phyloP scores from a whole-genome alignment of 2,888 invertebrate species.

The Ormyrus thymus region DNA sequence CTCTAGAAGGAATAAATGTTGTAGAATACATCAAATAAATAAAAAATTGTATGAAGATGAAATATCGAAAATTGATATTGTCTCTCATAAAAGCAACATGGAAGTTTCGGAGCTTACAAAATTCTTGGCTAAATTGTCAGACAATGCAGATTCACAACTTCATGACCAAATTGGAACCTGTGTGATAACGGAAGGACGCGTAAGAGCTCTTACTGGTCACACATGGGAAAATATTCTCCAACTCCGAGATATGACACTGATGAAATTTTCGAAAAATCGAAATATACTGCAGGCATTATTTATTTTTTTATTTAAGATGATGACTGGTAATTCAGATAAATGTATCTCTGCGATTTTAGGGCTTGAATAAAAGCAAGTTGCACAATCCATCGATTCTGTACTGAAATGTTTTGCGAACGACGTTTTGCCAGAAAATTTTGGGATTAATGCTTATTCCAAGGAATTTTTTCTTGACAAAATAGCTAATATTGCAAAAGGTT shows the following conservation, averaged over 20 bases:
- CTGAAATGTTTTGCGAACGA: constrained; percentile 53
- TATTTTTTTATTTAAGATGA: constrained; percentile 57
- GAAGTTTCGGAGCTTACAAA: constrained; percentile 24
- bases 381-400: constrained; percentile 45
- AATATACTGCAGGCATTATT: constrained; percentile 54
- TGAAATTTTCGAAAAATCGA: constrained; percentile 40
- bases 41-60: constrained; percentile 49
- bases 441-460: too few species aligned
- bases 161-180: constrained; percentile 44
- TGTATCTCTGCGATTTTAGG: constrained; percentile 48
- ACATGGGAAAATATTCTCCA: constrained; percentile 44
- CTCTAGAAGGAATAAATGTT: too few species aligned
- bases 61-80: background rate
- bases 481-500: constrained; percentile 24
- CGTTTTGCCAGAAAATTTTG: constrained; percentile 48
- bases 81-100: constrained; percentile 27
- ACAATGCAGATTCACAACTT: background rate
- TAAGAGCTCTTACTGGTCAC: constrained; percentile 53
- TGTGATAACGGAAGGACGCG: constrained; percentile 44
- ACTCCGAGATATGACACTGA: constrained; percentile 43
- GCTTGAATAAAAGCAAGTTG: constrained; percentile 52
- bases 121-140: constrained; percentile 2
- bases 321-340: constrained; percentile 57
- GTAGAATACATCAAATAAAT: constrained; percentile 43
- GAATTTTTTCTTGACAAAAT: too few species aligned